These are phyloP conservation scores for Dascyllus trimaculatus DNA, from an alignment of 2,113 vertebrate species.

Conservation along the genomic window DNA sequence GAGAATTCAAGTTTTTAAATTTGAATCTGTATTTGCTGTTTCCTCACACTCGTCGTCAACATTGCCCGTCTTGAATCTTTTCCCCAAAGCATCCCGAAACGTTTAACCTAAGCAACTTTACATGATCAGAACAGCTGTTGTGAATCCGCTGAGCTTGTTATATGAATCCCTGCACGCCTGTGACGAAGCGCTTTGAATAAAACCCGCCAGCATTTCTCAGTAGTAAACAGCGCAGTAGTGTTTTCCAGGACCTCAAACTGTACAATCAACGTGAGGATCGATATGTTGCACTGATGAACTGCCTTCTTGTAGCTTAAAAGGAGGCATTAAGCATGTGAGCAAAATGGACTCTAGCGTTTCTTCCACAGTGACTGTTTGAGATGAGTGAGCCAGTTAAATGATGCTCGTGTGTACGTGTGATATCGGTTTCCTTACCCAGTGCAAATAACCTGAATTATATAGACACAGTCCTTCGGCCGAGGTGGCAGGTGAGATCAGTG, in stretches of 20 bases:
- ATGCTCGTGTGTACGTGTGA: constrained; percentile 24
- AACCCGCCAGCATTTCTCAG: constrained; percentile 69
- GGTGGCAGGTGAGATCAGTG: constrained; percentile 58
- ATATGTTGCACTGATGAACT: neutral
- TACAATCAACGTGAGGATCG: neutral
- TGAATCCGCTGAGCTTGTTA: constrained; percentile 7
- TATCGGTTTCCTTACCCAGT: constrained; percentile 72
- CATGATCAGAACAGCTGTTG: constrained; percentile 11
- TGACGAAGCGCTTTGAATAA: constrained; percentile 40
- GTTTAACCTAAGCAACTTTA: constrained; percentile 3
- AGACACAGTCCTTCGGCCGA: constrained; percentile 72
- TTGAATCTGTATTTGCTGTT: neutral
- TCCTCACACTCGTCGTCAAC: neutral
- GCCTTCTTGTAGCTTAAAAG: constrained; percentile 4
- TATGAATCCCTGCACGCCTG: constrained; percentile 22
- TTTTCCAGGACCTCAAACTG: constrained; percentile 25
- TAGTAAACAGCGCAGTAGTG: constrained; percentile 72
- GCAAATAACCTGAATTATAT: constrained; percentile 79
- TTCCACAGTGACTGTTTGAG: constrained; percentile 30
- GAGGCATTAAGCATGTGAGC: neutral
- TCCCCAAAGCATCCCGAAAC: neutral
- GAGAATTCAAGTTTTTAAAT: constrained; percentile 45
- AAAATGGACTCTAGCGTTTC: constrained; percentile 7
- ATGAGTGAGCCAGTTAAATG: constrained; percentile 30
- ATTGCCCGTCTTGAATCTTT: neutral